Percentiles rank a stretch among this genome's conserved stretches.
These are phyloP conservation scores for Diglossa cyanea DNA, from an alignment of 2,797 vertebrate species.

Conservation along the genomic window DNA sequence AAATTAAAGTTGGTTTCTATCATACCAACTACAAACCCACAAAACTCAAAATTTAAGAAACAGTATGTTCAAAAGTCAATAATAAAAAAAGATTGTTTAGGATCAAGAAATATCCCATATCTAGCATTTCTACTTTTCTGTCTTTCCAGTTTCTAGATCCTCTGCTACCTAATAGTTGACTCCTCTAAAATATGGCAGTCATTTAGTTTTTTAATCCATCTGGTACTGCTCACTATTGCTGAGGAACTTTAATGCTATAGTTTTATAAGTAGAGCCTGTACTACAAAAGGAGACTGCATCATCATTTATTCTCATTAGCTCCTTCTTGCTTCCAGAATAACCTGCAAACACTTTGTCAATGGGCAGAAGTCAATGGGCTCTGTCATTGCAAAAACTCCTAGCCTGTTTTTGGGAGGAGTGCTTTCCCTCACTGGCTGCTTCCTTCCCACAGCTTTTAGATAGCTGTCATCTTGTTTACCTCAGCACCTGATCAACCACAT, in stretches of 20 bases:
- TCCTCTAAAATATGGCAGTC: neutral
- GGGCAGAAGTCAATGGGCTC: neutral
- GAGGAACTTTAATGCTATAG: neutral
- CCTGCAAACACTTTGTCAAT: neutral
- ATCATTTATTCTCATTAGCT: neutral
- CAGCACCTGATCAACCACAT: neutral
- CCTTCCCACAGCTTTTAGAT: neutral
- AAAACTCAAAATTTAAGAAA: neutral
- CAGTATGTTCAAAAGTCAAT: neutral
- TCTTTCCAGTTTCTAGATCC: neutral
- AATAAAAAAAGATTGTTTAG: neutral
- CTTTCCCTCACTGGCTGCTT: neutral
- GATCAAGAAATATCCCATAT: neutral
- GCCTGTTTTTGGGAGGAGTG: neutral
- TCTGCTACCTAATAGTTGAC: neutral
- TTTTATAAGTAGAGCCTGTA: neutral
- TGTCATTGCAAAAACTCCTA: neutral
- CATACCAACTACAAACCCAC: accelerated
- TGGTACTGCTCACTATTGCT: neutral
- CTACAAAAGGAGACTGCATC: neutral
- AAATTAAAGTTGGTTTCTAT: neutral
- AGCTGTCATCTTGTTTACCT: neutral
- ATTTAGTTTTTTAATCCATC: neutral
- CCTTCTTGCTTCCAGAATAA: neutral
- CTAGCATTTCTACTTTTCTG: neutral